Evolutionary conservation across 2,888 invertebrate genomes (phyloP).

Genomic region (Macrophya alboannulata): DNA sequence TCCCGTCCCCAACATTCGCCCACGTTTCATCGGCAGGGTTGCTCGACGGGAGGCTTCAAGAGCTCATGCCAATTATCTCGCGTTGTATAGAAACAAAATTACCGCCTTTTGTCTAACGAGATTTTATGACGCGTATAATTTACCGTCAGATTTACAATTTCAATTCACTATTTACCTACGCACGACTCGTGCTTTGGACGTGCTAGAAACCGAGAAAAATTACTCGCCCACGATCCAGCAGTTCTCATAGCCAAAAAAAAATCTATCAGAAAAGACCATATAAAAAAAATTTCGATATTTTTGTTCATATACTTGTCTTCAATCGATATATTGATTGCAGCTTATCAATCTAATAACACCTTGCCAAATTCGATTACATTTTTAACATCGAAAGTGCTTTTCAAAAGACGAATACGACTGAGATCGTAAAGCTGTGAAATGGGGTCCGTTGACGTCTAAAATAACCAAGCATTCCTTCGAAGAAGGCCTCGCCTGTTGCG

Average conservation of each 20-base stretch:
- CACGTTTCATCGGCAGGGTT: slow-evolving; percentile 14
- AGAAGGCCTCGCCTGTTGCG: not conserved
- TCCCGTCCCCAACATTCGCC: not conserved
- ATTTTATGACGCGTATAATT: slow-evolving; percentile 21
- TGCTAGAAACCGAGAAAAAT: not conserved
- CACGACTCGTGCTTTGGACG: not conserved
- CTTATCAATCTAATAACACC: not conserved
- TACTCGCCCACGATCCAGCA: no score
- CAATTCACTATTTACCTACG: not conserved
- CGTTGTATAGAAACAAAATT: not conserved
- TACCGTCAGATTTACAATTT: slow-evolving; percentile 26
- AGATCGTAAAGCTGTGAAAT: not conserved
- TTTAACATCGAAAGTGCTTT: not conserved
- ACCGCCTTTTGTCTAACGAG: not conserved
- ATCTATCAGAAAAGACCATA: not conserved
- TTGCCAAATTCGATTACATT: not conserved
- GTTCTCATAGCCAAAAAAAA: not conserved
- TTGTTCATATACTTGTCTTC: not conserved
- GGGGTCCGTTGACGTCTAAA: not conserved
- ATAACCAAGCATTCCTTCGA: not conserved
- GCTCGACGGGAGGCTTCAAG: not conserved
- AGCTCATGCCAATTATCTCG: slow-evolving; percentile 3
- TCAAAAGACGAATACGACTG: not conserved
- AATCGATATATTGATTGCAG: not conserved
- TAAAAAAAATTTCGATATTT: not conserved